Evolutionary conservation across 1,140 invertebrate species (phyloP), one percentile per base, ranked within the genome.

Genomic region (Macrobrachium nipponense): DNA sequence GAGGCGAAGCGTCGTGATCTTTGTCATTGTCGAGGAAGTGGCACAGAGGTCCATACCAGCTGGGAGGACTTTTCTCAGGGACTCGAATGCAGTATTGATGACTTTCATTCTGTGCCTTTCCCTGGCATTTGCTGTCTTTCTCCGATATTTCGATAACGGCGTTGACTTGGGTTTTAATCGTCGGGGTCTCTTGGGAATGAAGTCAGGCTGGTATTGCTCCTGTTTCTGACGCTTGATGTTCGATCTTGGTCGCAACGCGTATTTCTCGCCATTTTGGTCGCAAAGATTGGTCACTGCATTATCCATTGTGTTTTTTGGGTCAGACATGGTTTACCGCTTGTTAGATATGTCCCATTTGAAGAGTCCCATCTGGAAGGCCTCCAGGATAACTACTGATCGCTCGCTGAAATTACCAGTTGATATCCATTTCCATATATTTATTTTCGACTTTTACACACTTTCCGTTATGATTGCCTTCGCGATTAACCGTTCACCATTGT

Each of bases 31-130:
- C 90, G 96, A 94, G 36, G 73, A 66, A 15, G 90, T 89, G 27
- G 89, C 88, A 58, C 79, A 58, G 23, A 91, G 90, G 14, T 90
- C 89, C 51, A 90, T 44, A 2, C 17, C 82, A 70, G 92, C 91
- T 0, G 96, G 96, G 2, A 97, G 95, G 6, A 94, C 95, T 61
- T 93, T 92, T 17, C 95, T 92, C 0, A 97, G 92, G 3, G 93
- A 92, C 91, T 97, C 96, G 91, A 97, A 97, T 0, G 96, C 96
- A 70, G 93, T 92, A 91, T 97, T 97, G 87, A 97, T 97, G 90
- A 97, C 96, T 73, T 95, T 92, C 96, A 97, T 97, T 60, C 96
- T 92, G 77, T 93, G 94, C 23, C 96, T 90, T 91, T 97, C 96
- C 10, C 96, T 91, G 0, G 96, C 96, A 92, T 97, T 97, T 0